Conservation (phyloP, 2,888 invertebrate genomes). For the Drosophila phalerata region DNA sequence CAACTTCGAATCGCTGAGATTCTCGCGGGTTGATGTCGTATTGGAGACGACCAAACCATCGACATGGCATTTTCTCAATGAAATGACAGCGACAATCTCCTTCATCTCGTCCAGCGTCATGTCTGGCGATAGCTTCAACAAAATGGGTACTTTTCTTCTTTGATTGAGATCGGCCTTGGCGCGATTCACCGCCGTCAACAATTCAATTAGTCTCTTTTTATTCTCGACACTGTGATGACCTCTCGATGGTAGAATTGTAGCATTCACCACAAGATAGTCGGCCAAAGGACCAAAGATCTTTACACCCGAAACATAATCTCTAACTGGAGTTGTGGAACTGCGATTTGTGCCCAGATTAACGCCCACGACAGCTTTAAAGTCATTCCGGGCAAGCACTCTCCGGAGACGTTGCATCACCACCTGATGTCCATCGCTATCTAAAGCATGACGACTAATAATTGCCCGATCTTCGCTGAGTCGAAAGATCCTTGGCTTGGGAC, state of each 20-base stretch:
- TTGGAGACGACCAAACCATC: slow-evolving; percentile 98
- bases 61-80: slow-evolving; percentile 88
- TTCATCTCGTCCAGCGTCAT: slow-evolving; percentile 90
- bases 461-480: slow-evolving; percentile 93
- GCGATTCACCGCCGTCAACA: slow-evolving; percentile 89
- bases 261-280: slow-evolving; percentile 98
- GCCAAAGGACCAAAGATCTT: slow-evolving; percentile 92
- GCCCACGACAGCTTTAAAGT: slow-evolving; percentile 90
- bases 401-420: slow-evolving; percentile 90
- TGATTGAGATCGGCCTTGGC: slow-evolving; percentile 86
- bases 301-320: slow-evolving; percentile 94
- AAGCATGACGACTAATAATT: slow-evolving; percentile 97
- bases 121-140: slow-evolving; percentile 97
- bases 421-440: slow-evolving; percentile 97
- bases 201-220: slow-evolving; percentile 89
- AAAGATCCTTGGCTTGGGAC: slow-evolving; percentile 96
- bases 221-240: slow-evolving; percentile 94
- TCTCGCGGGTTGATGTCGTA: slow-evolving; percentile 89
- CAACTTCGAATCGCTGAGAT: neutral
- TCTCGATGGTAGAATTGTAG: slow-evolving; percentile 98
- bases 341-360: slow-evolving; percentile 99
- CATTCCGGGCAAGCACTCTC: slow-evolving; percentile 86
- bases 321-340: slow-evolving; percentile 89
- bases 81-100: slow-evolving; percentile 92
- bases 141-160: slow-evolving; percentile 89